Percentiles rank a stretch among this genome's conserved stretches.
phyloP scores from a whole-genome alignment of 2,888 invertebrate species.

The Caradrina kadenii region DNA sequence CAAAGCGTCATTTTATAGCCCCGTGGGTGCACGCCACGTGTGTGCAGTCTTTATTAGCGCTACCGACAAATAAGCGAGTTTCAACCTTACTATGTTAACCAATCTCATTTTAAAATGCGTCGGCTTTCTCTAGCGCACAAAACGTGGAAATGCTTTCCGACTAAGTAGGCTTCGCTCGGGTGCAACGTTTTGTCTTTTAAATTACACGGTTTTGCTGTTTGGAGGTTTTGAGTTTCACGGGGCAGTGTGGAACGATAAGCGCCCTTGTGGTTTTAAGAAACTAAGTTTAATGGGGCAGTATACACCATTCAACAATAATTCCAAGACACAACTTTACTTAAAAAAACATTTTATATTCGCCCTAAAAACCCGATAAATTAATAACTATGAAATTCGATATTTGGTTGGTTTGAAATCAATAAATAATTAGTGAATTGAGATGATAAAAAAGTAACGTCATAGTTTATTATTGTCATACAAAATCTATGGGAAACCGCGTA shows the following conservation, averaged over 20 bases:
- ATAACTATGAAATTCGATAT: no score
- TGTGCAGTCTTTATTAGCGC: conserved; percentile 77
- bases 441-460: no score
- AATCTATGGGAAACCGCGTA: no score
- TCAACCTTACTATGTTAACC: conserved; percentile 58
- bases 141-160: conserved; percentile 55
- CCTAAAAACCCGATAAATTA: no score
- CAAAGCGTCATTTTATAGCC: conserved; percentile 56
- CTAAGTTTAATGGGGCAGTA: no score
- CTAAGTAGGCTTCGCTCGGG: conserved; percentile 44
- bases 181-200: conserved; percentile 45
- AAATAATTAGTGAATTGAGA: no score
- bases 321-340: no score
- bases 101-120: conserved; percentile 60
- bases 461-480: no score
- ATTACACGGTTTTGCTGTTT: conserved; percentile 40
- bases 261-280: not conserved
- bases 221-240: not conserved
- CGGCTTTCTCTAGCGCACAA: conserved; percentile 35
- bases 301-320: no score
- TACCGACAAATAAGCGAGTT: conserved; percentile 73
- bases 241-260: not conserved
- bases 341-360: no score
- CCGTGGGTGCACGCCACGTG: conserved; percentile 54
- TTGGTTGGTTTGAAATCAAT: no score